Conservation (phyloP, 30 jellyfish, hydroid and myxozoan genomes). For the Hydractinia echinata region DNA sequence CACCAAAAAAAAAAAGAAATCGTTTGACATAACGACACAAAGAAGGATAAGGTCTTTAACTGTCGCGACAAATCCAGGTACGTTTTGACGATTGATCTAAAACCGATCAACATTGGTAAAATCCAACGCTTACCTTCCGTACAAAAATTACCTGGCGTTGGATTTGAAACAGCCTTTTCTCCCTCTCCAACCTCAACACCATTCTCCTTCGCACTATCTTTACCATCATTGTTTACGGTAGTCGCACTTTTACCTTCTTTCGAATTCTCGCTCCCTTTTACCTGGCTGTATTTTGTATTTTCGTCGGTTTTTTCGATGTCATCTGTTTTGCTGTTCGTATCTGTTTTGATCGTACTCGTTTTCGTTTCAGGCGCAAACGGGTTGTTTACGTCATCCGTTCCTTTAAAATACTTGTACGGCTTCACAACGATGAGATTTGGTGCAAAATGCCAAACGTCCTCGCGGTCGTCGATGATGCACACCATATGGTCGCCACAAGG, state of each 20-base stretch:
- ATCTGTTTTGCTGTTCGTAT: conserved; percentile 16
- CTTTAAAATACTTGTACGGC: conserved; percentile 78
- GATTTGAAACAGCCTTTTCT: neutral
- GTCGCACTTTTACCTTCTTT: neutral
- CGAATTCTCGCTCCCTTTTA: no score
- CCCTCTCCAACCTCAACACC: neutral
- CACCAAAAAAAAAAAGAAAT: no score
- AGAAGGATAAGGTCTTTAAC: no score
- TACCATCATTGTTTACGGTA: conserved; percentile 13
- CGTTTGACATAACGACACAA: no score
- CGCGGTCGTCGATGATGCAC: conserved; percentile 96
- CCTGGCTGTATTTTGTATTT: neutral
- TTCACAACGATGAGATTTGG: conserved; percentile 89
- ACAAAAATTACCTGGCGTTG: no score
- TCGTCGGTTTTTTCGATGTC: conserved; percentile 8
- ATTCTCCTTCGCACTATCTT: neutral
- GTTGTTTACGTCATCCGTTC: conserved; percentile 81
- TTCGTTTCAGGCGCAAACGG: conserved; percentile 30
- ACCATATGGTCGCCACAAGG: conserved; percentile 99
- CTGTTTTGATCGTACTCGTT: neutral
- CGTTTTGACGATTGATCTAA: no score
- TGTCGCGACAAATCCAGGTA: no score
- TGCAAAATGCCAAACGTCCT: conserved; percentile 94
- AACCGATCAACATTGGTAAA: no score
- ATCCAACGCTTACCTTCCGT: no score